Conservation (phyloP, 2,113 vertebrate genomes). For the Melanocharis versteri region DNA sequence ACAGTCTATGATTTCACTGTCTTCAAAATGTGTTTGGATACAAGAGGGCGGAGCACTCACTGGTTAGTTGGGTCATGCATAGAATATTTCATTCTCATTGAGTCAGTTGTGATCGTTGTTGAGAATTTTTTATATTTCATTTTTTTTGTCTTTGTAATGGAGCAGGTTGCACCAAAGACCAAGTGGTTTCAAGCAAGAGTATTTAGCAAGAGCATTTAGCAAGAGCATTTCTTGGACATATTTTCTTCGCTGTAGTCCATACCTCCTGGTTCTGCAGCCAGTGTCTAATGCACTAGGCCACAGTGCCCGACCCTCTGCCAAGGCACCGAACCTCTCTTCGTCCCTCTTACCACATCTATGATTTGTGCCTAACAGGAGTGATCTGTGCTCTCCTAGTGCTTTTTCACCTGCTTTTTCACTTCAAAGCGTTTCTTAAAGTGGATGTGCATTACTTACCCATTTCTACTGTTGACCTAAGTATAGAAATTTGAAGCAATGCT, state of each 20-base stretch:
- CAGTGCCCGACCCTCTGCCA: not conserved
- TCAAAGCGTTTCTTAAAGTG: not conserved
- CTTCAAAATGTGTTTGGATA: not conserved
- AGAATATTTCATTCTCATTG: not conserved
- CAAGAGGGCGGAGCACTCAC: fast-evolving
- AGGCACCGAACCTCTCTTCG: not conserved
- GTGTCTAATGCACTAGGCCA: not conserved
- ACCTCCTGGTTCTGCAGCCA: not conserved
- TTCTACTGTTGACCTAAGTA: not conserved
- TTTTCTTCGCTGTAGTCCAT: not conserved
- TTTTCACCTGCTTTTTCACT: not conserved
- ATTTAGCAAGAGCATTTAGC: not conserved
- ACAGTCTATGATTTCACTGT: not conserved
- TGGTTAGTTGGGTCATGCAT: not conserved
- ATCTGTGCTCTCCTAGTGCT: not conserved
- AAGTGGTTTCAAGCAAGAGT: not conserved
- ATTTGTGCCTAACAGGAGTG: not conserved
- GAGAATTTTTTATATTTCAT: not conserved
- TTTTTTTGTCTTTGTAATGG: not conserved
- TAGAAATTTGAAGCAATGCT: not conserved
- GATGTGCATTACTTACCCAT: not conserved
- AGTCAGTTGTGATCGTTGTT: not conserved
- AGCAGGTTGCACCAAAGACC: not conserved
- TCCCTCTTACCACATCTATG: not conserved
- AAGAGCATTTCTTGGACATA: not conserved